A percentile compares a stretch with the other conserved stretches of the same genome.
Evolutionary conservation across 2,888 invertebrate genomes (phyloP).

Genomic region (Phanerotoma sp.): DNA sequence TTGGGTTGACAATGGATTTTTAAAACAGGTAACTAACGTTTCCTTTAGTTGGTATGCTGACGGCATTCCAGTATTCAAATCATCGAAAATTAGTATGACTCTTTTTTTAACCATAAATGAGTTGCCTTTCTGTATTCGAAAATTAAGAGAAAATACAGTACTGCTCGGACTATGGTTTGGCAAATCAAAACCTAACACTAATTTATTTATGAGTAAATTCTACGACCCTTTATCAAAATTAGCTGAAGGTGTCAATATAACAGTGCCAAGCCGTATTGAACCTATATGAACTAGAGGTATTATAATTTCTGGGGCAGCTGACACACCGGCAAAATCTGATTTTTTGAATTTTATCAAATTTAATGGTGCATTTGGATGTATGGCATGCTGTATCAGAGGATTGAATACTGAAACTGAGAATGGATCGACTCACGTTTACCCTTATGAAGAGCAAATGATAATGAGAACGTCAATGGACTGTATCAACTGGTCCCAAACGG

Average conservation of each 20-base stretch:
- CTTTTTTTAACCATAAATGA: slow-evolving; percentile 18
- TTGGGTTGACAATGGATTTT: neutral
- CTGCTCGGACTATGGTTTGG: slow-evolving; percentile 15
- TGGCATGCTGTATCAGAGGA: neutral
- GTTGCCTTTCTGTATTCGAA: neutral
- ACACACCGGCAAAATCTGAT: neutral
- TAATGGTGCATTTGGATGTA: neutral
- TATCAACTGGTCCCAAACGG: neutral
- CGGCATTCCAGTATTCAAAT: slow-evolving; percentile 10
- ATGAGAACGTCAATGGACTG: neutral
- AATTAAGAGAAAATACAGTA: neutral
- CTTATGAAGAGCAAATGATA: neutral
- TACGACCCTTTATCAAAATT: neutral
- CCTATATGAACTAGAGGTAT: neutral
- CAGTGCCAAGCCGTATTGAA: neutral
- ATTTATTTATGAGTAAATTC: slow-evolving; percentile 8
- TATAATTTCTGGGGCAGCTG: neutral
- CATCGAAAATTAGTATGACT: slow-evolving; percentile 3
- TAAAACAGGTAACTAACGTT: slow-evolving; percentile 8
- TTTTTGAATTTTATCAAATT: neutral
- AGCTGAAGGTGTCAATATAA: neutral
- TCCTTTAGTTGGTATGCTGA: slow-evolving; percentile 17
- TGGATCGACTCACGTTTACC: neutral
- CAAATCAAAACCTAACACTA: slow-evolving; percentile 4
- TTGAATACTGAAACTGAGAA: neutral